Base-by-base conservation (phyloP, 2,113 vertebrate species). In the Rhinopomastus cyanomelas region DNA sequence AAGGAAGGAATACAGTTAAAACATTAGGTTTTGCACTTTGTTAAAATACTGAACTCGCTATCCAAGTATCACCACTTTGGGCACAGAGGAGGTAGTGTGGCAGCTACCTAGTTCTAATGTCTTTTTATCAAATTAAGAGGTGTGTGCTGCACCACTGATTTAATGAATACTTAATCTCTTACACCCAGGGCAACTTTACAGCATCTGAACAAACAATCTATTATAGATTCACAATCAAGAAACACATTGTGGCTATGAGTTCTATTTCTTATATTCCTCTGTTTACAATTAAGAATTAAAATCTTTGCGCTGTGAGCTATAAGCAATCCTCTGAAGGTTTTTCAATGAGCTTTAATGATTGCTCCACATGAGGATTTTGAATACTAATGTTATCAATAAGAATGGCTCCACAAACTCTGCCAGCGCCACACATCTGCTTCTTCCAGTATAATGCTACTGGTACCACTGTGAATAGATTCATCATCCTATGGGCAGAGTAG, bases 231-330 rank as follows among this genome's bases (percentile, higher is more conserved):
- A 74, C 30, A 86, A 73, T 78, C 73, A 91, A 84, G 57, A 86
- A 94, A 77, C 32, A 29, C 57, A 69, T 59, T 83, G 52, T 73
- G 74, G 76, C 79, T 84, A 42, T 64, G 84, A 89, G 87, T 82
- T 89, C 42, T 57, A 26, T 93, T 89, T 69, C 62, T 46, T 72
- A 51, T 66, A 84, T 55, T 32, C 81, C 57, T 81, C 32, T 44
- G 36, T 32, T 85, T 49, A 78, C 68, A 94, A 92, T 94, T 93
- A 92, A 95, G 66, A 92, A 88, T 88, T 88, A 92, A 89, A 87
- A 37, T 94, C 65, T 23, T 81, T 86, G 46, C 66, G 59, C 27
- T 76, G 76, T 83, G 42, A 87, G 62, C 66, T 80, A 78, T 37
- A 84, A 83, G 68, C 68, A 92, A 67, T 18, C 56, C 81, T 90